These are phyloP conservation scores for Colius striatus DNA, from an alignment of 2,113 vertebrate species.

Conservation along the genomic window DNA sequence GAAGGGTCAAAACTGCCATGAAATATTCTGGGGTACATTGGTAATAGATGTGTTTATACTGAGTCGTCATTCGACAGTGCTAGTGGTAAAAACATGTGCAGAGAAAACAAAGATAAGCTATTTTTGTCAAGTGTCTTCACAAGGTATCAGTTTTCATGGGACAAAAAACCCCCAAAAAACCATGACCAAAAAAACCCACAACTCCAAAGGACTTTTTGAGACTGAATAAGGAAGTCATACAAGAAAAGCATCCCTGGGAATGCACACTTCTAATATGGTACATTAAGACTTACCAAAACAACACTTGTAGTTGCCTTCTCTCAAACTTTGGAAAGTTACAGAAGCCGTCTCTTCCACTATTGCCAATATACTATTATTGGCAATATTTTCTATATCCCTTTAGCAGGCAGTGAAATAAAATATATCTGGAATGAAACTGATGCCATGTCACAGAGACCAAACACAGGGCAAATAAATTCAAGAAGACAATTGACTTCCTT, in stretches of 20 bases:
- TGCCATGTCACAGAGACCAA: background rate
- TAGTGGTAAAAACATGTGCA: background rate
- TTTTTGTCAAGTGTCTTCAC: background rate
- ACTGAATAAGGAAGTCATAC: background rate
- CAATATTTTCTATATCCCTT: background rate
- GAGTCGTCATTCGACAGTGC: accelerated
- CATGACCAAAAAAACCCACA: background rate
- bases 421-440: background rate
- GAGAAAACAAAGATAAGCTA: background rate
- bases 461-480: background rate
- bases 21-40: background rate
- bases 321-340: background rate
- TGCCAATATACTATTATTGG: background rate
- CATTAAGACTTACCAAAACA: background rate
- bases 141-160: background rate
- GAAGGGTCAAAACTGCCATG: background rate
- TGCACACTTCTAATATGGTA: background rate
- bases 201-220: background rate
- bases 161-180: background rate
- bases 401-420: background rate
- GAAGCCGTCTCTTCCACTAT: background rate
- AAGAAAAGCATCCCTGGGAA: background rate
- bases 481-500: background rate
- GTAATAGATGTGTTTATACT: background rate
- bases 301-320: background rate